These are phyloP conservation scores for Polyodon spathula DNA, from an alignment of 2,113 vertebrate genomes.

Conservation along the genomic window DNA sequence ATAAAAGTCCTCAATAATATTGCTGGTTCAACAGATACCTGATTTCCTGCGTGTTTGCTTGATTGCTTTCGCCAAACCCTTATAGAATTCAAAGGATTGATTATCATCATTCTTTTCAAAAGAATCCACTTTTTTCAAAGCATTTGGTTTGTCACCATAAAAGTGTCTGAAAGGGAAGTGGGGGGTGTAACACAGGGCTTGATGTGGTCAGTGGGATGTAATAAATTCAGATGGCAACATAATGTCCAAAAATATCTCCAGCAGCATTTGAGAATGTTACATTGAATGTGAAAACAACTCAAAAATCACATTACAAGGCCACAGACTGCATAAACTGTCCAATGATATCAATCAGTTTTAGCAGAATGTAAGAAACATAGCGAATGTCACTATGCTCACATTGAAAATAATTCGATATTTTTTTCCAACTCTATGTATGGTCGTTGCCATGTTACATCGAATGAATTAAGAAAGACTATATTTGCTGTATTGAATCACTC, in stretches of 20 bases:
- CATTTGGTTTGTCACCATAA: conserved; percentile 23
- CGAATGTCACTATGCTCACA: background rate
- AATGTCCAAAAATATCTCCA: conserved; percentile 18
- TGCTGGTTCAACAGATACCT: no score
- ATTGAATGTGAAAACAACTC: background rate
- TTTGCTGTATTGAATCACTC: no score
- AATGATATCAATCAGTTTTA: background rate
- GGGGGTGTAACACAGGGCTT: background rate
- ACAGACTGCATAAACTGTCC: background rate
- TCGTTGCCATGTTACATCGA: no score
- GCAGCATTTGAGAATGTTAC: conserved; percentile 4
- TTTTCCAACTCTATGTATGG: no score
- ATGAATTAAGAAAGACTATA: no score
- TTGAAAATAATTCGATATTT: no score
- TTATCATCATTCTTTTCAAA: no score
- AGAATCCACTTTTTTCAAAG: background rate
- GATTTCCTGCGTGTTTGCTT: no score
- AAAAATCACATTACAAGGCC: background rate
- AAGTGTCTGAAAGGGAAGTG: no score
- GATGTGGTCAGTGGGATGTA: conserved; percentile 18
- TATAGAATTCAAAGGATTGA: no score
- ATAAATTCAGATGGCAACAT: conserved; percentile 23
- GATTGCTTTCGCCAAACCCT: no score
- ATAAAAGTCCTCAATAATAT: no score
- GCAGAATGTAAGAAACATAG: background rate